These are phyloP conservation scores for Argentina silus DNA, from an alignment of 2,797 vertebrate species.

Conservation along the genomic window DNA sequence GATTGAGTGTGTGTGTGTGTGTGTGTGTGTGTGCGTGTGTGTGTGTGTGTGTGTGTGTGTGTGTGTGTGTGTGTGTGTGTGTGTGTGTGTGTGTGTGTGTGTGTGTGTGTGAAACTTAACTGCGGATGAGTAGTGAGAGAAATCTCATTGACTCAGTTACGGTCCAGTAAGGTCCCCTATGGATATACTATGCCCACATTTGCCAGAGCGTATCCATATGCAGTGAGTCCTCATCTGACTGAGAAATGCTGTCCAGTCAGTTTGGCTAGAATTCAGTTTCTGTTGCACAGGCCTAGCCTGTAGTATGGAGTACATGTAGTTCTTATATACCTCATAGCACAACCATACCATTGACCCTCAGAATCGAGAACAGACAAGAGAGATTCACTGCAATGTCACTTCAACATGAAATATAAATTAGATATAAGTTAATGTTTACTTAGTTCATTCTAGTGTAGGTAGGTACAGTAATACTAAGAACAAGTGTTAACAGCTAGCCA, in stretches of 20 bases:
- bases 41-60: neutral
- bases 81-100: neutral
- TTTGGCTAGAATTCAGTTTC: too few species aligned
- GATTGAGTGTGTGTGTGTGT: neutral
- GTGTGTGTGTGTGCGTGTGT: neutral
- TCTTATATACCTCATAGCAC: too few species aligned
- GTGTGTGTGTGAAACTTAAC: neutral
- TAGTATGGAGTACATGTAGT: too few species aligned
- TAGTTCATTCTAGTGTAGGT: neutral
- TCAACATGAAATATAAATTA: neutral
- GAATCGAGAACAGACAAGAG: too few species aligned
- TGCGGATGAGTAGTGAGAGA: neutral
- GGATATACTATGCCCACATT: neutral
- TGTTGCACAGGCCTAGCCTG: too few species aligned
- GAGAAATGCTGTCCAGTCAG: too few species aligned
- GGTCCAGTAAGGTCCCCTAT: neutral
- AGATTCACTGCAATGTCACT: too few species aligned
- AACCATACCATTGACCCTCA: too few species aligned
- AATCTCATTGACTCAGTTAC: neutral
- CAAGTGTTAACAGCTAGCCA: neutral
- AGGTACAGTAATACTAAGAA: neutral
- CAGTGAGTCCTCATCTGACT: too few species aligned
- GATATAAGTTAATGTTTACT: neutral
- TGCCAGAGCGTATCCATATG: too few species aligned
- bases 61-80: slow-evolving; percentile 2